Base-by-base conservation (phyloP, 2,797 vertebrate species). In the Cynodonichthys magdalenae region DNA sequence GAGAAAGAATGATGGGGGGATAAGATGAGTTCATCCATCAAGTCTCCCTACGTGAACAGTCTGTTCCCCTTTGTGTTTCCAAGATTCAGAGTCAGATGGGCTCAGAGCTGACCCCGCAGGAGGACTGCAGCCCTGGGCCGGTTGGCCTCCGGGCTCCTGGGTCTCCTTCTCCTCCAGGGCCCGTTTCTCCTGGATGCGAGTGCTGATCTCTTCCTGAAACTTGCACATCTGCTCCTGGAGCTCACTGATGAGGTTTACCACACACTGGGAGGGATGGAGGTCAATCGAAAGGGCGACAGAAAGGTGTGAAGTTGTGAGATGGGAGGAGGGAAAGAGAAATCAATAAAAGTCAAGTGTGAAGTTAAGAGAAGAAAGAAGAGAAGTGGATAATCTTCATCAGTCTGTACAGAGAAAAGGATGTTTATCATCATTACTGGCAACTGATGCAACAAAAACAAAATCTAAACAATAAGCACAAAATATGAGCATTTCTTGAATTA, bases 171-270 rank as follows among this genome's bases (percentile, higher is more conserved):
- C 94, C 93, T 93, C 92, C 86, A 95, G 93, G 62, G 92, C 92
- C 50, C 93, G 94, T 84, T 96, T 97, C 92, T 96, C 95, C 91
- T 96, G 95, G 90, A 99, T 98, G 75, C 95, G 95, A 85, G 88
- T 94, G 92, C 94, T 96, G 95, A 99, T 98, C 93, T 98, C 96
- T 93, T 95, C 93, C 91, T 99, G 97, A 88, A 99, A 95, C 93
- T 90, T 97, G 94, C 96, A 97, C 97, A 99, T 98, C 94, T 99
- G 95, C 85, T 98, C 96, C 93, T 99, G 97, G 28, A 99, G 96
- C 86, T 98, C 97, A 93, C 96, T 98, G 93, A 99, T 99, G 92
- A 98, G 91, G 90, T 98, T 98, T 90, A 99, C 96, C 94, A 99
- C 95, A 69, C 94, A 97, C 97, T 99, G 93, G 86, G 87, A 73